phyloP scores from a whole-genome alignment of 2,113 vertebrate genomes.

The Crotalus tigris region DNA sequence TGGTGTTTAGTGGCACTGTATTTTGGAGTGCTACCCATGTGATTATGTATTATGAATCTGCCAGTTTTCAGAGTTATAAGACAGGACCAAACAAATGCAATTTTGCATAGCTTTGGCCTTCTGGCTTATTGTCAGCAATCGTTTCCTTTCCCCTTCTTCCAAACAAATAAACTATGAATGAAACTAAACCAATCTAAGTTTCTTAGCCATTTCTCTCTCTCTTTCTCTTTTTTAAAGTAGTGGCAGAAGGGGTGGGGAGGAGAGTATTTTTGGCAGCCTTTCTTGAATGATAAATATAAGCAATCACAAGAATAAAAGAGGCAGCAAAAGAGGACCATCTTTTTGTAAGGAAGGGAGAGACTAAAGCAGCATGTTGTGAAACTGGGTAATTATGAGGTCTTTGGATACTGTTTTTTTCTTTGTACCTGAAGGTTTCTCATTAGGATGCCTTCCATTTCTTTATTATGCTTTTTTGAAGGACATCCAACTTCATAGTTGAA shows the following conservation, averaged over 20 bases:
- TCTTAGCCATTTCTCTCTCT: neutral
- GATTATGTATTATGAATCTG: constrained; percentile 46
- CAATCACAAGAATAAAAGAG: constrained; percentile 32
- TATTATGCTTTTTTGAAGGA: constrained; percentile 26
- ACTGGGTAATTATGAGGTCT: constrained; percentile 16
- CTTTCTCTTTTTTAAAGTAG: constrained; percentile 28
- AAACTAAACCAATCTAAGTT: constrained; percentile 45
- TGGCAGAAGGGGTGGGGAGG: neutral
- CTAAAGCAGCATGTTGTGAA: constrained; percentile 6
- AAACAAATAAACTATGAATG: constrained; percentile 34
- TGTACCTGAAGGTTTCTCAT: constrained; percentile 20
- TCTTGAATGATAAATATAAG: constrained; percentile 11
- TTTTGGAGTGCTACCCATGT: constrained; percentile 41
- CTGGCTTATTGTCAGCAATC: constrained; percentile 45
- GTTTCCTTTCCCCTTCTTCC: constrained; percentile 12
- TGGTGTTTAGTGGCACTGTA: constrained; percentile 48
- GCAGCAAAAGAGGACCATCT: constrained; percentile 41
- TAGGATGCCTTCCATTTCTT: neutral
- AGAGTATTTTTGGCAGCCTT: constrained; percentile 15
- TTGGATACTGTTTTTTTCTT: constrained; percentile 11
- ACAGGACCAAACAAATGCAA: constrained; percentile 44
- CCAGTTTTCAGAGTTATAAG: constrained; percentile 40
- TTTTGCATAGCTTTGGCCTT: constrained; percentile 32
- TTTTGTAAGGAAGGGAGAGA: constrained; percentile 21
- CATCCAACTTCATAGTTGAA: neutral